Evolutionary conservation across 2,888 invertebrate species (phyloP).

Genomic region (Apamea anceps): DNA sequence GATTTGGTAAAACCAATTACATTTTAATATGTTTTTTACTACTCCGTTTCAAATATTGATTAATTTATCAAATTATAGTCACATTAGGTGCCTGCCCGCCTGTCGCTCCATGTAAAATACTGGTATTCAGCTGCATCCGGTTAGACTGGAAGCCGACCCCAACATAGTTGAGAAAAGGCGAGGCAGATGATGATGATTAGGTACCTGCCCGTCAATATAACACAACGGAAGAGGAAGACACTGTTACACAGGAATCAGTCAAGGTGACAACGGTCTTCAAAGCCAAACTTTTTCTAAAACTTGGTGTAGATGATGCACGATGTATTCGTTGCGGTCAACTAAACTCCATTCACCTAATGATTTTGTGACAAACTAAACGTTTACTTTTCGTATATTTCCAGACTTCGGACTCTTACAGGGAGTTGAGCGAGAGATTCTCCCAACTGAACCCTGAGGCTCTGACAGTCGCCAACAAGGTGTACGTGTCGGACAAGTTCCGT

Average conservation of each 20-base stretch:
- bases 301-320: neutral
- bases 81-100: neutral
- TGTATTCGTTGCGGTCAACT: neutral
- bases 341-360: neutral
- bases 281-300: neutral
- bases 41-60: conserved; percentile 13
- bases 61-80: neutral
- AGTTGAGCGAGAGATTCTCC: conserved; percentile 67
- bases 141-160: too few species aligned
- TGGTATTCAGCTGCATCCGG: too few species aligned
- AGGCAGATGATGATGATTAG: too few species aligned
- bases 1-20: neutral
- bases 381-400: conserved; percentile 53
- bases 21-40: neutral
- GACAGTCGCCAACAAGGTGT: conserved; percentile 76
- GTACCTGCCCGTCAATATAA: neutral
- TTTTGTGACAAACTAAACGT: conserved; percentile 6
- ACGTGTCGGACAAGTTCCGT: conserved; percentile 65
- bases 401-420: conserved; percentile 67
- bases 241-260: neutral
- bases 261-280: neutral
- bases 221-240: neutral
- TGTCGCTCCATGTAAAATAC: too few species aligned
- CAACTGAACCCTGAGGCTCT: conserved; percentile 70
- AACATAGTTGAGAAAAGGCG: too few species aligned